Base-by-base conservation (phyloP, 2,888 invertebrate genomes). In the Microctonus aethiopoides region DNA sequence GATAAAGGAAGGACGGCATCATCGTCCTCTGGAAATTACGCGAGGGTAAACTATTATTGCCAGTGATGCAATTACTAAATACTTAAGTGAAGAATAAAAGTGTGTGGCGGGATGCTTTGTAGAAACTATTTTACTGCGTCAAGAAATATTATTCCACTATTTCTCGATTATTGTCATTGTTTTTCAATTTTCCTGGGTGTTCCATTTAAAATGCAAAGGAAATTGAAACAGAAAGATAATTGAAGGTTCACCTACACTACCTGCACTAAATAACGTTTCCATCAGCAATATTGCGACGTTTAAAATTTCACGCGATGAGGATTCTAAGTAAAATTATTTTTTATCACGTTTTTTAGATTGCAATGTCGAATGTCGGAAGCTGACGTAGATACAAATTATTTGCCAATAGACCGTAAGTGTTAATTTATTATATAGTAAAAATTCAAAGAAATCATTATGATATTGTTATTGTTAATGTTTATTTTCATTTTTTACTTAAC, bases 21-120 rank as follows among this genome's bases (percentile, higher is more conserved):
- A 32, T 52, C 51, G 61, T 9, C 34, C 59, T 26, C 10, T 32
- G 41, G 62, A 70, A 61, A 62, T 70, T 32, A 62, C 70, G 32
- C 66, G 51, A 13, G 70, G 66, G 70, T 70, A 65, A 68, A 68
- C 22, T 39, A 39, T 22, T 61, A 24, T 61, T 1, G n/a, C 24
- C 36, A 10, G 7, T 36, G 46, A 46, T 16, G 46, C 46, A 61
- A 61, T n/a, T 39, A n/a, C 11, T 61, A 10, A 34, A 22, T 61
- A 5, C 7, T 61, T 11, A 41, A 26, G 26, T 24, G 9, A 24
- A n/a, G 39, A n/a, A 62, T n/a, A 11, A 62, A 62, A n/a, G 46
- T 20, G 9, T 22, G 22, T 39, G 20, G 60, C 22, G 32, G 32
- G 16, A 46, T 7, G 46, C 46, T 46, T 46, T 46, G 46, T 46